Evolutionary conservation across 2,797 vertebrate genomes (phyloP).

Genomic region (Acanthopagrus latus): DNA sequence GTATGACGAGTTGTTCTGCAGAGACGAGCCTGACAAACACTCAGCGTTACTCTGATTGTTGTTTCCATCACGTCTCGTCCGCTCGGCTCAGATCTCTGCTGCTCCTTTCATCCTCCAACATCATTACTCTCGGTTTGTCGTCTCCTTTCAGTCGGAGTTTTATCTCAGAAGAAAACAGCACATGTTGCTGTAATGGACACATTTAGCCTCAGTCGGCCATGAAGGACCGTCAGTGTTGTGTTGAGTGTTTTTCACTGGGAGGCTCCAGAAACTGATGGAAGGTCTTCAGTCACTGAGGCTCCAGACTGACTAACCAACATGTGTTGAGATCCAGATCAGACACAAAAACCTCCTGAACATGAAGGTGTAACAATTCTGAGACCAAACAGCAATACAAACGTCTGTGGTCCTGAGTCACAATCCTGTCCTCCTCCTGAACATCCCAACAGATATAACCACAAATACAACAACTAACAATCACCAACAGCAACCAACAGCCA

Average conservation of each 20-base stretch:
- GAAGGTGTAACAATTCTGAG: too few relatives aligned
- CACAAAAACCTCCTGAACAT: too few relatives aligned
- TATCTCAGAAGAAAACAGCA: constrained; percentile 6
- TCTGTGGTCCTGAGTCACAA: too few relatives aligned
- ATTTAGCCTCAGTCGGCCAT: neutral
- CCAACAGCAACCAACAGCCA: too few relatives aligned
- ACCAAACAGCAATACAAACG: too few relatives aligned
- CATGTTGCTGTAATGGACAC: neutral
- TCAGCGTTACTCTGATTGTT: neutral
- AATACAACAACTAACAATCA: too few relatives aligned
- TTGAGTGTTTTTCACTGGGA: constrained; percentile 2
- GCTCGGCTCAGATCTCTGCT: constrained; percentile 4
- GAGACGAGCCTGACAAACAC: neutral
- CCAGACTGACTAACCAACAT: neutral
- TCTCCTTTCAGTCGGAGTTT: constrained; percentile 11
- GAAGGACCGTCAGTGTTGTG: neutral
- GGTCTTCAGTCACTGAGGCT: neutral
- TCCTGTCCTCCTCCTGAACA: too few relatives aligned
- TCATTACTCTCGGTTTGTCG: constrained; percentile 31
- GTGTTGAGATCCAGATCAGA: too few relatives aligned
- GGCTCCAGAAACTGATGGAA: neutral
- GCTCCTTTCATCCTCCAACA: constrained; percentile 20
- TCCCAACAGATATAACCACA: too few relatives aligned
- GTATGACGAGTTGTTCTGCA: neutral
- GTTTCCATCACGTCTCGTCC: neutral